These are phyloP conservation scores for Rachycentron canadum DNA, from an alignment of 2,797 vertebrate species.

Conservation along the genomic window DNA sequence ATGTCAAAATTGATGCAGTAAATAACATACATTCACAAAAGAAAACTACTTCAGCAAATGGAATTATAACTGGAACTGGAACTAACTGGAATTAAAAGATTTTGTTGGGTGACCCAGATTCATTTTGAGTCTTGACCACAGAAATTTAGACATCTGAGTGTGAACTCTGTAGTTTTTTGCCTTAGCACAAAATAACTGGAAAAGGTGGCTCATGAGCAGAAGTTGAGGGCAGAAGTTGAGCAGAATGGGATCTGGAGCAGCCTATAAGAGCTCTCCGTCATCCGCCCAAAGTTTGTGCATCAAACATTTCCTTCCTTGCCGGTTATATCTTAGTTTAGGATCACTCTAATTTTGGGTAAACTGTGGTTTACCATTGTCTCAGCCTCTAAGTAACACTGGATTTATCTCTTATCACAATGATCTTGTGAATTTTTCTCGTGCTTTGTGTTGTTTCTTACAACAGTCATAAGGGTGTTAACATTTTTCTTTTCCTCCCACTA, in stretches of 20 bases:
- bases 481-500: slow-evolving; percentile 16
- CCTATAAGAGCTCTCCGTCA: slow-evolving; percentile 16
- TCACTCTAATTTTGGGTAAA: slow-evolving; percentile 39
- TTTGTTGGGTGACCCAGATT: background rate
- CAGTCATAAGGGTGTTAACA: slow-evolving; percentile 22
- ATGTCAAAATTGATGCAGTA: background rate
- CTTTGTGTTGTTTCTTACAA: slow-evolving; percentile 37
- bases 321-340: background rate
- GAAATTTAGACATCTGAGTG: background rate
- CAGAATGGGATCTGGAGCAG: slow-evolving; percentile 14
- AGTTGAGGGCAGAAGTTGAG: background rate
- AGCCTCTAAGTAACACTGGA: background rate
- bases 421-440: background rate
- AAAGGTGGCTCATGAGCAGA: background rate
- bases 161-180: too few species aligned
- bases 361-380: background rate
- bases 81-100: too few species aligned
- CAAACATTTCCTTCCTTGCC: slow-evolving; percentile 28
- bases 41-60: background rate
- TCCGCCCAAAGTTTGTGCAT: slow-evolving; percentile 20
- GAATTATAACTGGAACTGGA: background rate
- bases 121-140: background rate
- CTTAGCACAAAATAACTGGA: background rate
- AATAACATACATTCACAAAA: background rate
- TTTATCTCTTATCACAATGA: slow-evolving; percentile 6